Conservation (phyloP, 2,888 invertebrate genomes). For the Pardosa pseudoannulata region DNA sequence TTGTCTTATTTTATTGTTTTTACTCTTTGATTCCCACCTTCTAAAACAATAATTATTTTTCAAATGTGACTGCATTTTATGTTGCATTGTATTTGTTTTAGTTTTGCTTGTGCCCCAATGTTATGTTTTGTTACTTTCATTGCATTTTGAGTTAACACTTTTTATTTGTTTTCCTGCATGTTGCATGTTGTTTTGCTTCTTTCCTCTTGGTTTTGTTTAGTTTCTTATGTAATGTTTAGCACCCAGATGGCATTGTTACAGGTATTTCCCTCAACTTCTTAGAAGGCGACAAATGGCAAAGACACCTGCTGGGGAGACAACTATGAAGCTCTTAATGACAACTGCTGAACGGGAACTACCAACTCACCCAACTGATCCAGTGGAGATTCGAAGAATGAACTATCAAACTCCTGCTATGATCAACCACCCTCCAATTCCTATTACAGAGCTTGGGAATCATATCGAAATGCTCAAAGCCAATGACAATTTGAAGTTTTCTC, state of each 20-base stretch:
- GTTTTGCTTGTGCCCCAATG: neutral
- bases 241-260: slow-evolving; percentile 65
- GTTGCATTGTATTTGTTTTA: neutral
- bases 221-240: slow-evolving; percentile 40
- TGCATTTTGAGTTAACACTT: neutral
- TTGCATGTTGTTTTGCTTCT: neutral
- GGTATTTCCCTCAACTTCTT: slow-evolving; percentile 63
- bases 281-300: slow-evolving; percentile 69
- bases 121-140: no score
- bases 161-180: slow-evolving; percentile 12
- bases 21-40: no score
- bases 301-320: slow-evolving; percentile 74
- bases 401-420: slow-evolving; percentile 99
- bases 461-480: slow-evolving; percentile 96
- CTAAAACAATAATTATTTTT: no score
- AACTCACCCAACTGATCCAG: slow-evolving; percentile 84
- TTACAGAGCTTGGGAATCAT: slow-evolving; percentile 94
- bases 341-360: slow-evolving; percentile 69
- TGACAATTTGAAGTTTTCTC: slow-evolving; percentile 97
- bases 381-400: slow-evolving; percentile 95
- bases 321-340: slow-evolving; percentile 74
- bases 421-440: slow-evolving; percentile 97
- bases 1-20: no score
- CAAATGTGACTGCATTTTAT: no score
- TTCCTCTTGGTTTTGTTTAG: slow-evolving; percentile 36